Evolutionary conservation across 1,140 invertebrate species (phyloP).

Genomic region (Lineus longissimus): DNA sequence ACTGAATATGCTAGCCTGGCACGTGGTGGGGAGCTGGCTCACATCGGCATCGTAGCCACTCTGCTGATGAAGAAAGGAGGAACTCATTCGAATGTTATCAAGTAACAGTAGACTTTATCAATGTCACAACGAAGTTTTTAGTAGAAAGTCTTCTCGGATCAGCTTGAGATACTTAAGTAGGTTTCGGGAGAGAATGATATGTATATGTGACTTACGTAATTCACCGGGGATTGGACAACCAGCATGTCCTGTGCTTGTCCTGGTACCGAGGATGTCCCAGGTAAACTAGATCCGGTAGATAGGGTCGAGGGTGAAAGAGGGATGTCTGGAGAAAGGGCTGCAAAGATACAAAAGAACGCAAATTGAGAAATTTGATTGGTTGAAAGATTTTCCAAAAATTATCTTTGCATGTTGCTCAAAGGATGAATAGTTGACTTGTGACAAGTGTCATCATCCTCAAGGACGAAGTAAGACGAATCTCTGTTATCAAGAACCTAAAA

Average conservation of each 20-base stretch:
- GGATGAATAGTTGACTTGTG: too few species aligned
- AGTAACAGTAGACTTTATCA: neutral
- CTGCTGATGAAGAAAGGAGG: neutral
- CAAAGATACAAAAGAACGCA: neutral
- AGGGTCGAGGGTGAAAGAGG: neutral
- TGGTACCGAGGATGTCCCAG: slow-evolving; percentile 2
- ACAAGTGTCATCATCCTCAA: too few species aligned
- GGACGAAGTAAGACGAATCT: too few species aligned
- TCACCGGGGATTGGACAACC: slow-evolving; percentile 3
- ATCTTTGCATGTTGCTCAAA: too few species aligned
- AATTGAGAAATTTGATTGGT: too few species aligned
- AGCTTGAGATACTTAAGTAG: neutral
- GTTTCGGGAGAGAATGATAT: neutral
- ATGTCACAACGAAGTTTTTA: neutral
- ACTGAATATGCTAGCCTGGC: neutral
- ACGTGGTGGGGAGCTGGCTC: neutral
- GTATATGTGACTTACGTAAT: neutral
- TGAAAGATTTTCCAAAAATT: too few species aligned
- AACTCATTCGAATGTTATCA: neutral
- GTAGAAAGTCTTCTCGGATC: neutral
- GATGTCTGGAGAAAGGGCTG: slow-evolving; percentile 1
- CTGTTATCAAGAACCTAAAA: too few species aligned
- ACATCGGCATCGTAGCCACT: neutral
- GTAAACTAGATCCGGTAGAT: neutral
- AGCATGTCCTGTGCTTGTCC: neutral